These are phyloP conservation scores for Rhysida immarginata DNA, from an alignment of 1,140 invertebrate genomes.

Conservation along the genomic window DNA sequence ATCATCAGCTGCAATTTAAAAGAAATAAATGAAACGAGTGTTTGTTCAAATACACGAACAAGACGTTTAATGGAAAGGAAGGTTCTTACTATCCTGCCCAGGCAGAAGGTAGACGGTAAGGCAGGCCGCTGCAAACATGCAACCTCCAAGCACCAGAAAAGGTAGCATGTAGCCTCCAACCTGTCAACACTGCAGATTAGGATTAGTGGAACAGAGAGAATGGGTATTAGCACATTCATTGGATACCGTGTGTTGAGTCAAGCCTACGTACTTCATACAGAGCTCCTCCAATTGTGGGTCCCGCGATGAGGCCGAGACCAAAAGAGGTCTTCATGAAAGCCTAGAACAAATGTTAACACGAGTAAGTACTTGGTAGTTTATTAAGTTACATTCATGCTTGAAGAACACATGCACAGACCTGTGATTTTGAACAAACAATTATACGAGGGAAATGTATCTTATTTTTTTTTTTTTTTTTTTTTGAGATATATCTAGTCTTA, in stretches of 20 bases:
- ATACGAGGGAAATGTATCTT: too few species aligned
- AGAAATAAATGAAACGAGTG: background rate
- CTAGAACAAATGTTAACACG: conserved; percentile 4
- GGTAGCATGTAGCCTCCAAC: conserved; percentile 70
- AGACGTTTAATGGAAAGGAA: background rate
- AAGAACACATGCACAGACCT: too few species aligned
- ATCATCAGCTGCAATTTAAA: background rate
- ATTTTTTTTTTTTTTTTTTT: too few species aligned
- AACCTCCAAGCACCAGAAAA: conserved; percentile 63
- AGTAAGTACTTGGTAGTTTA: too few species aligned
- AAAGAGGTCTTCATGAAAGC: conserved; percentile 17
- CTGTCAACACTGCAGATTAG: too few species aligned
- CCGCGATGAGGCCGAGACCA: conserved; percentile 14
- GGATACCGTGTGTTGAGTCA: background rate
- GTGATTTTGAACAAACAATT: too few species aligned
- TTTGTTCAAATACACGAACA: background rate
- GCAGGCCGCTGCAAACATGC: conserved; percentile 55
- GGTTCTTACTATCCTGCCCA: conserved; percentile 12
- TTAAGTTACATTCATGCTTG: too few species aligned
- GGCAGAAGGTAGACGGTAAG: conserved; percentile 58
- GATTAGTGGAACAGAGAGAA: background rate
- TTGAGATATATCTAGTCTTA: too few species aligned
- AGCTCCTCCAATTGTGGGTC: conserved; percentile 4
- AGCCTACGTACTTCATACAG: conserved; percentile 7
- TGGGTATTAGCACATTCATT: background rate